These are phyloP conservation scores for Rallus limicola DNA, from an alignment of 2,113 vertebrate genomes.

Conservation along the genomic window DNA sequence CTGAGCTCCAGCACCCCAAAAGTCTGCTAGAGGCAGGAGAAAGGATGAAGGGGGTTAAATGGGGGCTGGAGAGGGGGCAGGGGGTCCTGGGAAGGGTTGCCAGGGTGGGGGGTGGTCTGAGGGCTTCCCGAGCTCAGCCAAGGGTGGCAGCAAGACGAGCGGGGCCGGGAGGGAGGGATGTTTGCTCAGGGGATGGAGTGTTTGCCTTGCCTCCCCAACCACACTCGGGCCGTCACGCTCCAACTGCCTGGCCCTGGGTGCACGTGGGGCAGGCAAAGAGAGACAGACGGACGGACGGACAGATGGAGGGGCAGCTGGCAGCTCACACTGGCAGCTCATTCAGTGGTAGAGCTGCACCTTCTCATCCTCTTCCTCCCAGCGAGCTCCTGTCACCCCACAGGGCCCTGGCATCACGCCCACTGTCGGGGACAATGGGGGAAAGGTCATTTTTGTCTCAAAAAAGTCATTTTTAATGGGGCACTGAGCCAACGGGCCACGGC, in stretches of 20 bases:
- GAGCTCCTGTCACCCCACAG: rapidly evolving
- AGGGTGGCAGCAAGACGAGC: rapidly evolving
- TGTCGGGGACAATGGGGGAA: too few species aligned
- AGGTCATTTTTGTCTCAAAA: not conserved
- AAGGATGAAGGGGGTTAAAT: not conserved
- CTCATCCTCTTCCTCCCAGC: not conserved
- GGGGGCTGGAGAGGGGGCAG: rapidly evolving
- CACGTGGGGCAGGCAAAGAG: not conserved
- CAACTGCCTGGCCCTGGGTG: not conserved
- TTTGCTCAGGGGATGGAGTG: not conserved
- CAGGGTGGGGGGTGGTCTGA: rapidly evolving
- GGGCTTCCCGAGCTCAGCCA: not conserved
- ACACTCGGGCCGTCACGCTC: not conserved
- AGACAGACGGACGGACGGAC: not conserved
- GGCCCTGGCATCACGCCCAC: rapidly evolving
- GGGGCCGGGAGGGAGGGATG: not conserved
- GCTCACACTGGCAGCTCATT: rapidly evolving
- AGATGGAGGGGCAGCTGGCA: not conserved
- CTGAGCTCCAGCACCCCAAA: not conserved
- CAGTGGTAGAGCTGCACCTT: not conserved
- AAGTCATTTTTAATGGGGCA: not conserved
- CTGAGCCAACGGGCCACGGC: not conserved
- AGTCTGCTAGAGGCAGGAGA: not conserved
- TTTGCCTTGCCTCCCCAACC: not conserved
- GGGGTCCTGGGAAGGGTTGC: not conserved